These are phyloP conservation scores for Callosobruchus maculatus DNA, from an alignment of 2,888 invertebrate genomes.

Conservation along the genomic window DNA sequence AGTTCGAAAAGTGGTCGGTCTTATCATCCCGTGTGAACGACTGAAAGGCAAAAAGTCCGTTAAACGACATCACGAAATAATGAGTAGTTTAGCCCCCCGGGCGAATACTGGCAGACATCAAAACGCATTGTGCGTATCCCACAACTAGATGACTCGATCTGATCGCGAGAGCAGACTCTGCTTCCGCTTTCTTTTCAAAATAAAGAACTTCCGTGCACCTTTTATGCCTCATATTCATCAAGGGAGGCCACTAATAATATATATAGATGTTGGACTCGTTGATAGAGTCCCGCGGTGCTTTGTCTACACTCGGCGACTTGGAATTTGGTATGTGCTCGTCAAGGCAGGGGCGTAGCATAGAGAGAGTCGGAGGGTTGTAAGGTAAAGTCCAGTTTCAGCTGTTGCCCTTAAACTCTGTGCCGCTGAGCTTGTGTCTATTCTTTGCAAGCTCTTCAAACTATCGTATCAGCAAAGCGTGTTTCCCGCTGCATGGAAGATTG, in stretches of 20 bases:
- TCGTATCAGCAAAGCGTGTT: too few relatives aligned
- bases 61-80: constrained; percentile 31
- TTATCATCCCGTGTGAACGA: constrained; percentile 5
- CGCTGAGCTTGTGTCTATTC: too few relatives aligned
- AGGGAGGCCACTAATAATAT: constrained; percentile 46
- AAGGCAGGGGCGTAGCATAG: background rate
- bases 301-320: constrained; percentile 30
- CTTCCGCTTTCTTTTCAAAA: constrained; percentile 42
- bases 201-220: constrained; percentile 50
- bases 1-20: background rate
- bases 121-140: constrained; percentile 33
- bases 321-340: background rate
- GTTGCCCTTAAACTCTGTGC: too few relatives aligned
- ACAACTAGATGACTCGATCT: constrained; percentile 46
- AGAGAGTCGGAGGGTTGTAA: background rate
- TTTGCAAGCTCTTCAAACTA: too few relatives aligned
- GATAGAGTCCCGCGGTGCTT: constrained; percentile 41
- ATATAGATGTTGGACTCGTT: constrained; percentile 35
- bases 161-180: constrained; percentile 38
- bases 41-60: constrained; percentile 32
- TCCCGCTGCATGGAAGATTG: too few relatives aligned
- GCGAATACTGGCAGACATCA: constrained; percentile 17
- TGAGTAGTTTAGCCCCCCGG: constrained; percentile 37
- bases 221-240: constrained; percentile 42
- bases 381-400: too few relatives aligned